Evolutionary conservation across 1,140 invertebrate genomes (phyloP).

Genomic region (Druon quercuslanigerum): DNA sequence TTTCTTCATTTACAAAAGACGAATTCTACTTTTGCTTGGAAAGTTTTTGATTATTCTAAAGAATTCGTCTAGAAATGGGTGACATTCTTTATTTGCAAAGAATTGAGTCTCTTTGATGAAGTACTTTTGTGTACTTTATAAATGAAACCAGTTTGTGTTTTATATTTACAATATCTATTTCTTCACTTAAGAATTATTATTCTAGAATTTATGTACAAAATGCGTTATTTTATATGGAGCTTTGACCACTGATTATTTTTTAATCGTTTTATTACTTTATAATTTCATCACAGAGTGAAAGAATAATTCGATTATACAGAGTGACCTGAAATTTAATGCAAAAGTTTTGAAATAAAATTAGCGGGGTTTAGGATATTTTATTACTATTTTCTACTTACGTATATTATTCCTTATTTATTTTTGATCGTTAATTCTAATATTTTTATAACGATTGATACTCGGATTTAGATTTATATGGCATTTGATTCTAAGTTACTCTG

Average conservation of each 20-base stretch:
- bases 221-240: constrained; percentile 5
- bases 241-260: neutral
- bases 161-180: constrained; percentile 39
- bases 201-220: constrained; percentile 7
- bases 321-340: neutral
- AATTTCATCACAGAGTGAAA: constrained; percentile 29
- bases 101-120: neutral
- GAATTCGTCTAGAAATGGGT: neutral
- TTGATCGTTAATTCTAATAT: neutral
- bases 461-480: neutral
- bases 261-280: neutral
- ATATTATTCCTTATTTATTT: neutral
- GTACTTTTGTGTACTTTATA: constrained; percentile 22
- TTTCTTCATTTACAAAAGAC: constrained; percentile 3
- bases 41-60: neutral
- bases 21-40: constrained; percentile 2
- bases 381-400: too few relatives aligned
- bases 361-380: too few relatives aligned
- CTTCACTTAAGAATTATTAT: neutral
- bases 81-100: neutral
- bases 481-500: neutral
- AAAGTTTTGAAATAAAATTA: too few relatives aligned
- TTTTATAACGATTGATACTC: neutral
- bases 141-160: constrained; percentile 13
- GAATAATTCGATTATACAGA: constrained; percentile 19